A percentile compares a stretch with the other conserved stretches of the same genome.
Evolutionary conservation across 2,888 invertebrate genomes (phyloP).

Genomic region (Aphodius sticticus): DNA sequence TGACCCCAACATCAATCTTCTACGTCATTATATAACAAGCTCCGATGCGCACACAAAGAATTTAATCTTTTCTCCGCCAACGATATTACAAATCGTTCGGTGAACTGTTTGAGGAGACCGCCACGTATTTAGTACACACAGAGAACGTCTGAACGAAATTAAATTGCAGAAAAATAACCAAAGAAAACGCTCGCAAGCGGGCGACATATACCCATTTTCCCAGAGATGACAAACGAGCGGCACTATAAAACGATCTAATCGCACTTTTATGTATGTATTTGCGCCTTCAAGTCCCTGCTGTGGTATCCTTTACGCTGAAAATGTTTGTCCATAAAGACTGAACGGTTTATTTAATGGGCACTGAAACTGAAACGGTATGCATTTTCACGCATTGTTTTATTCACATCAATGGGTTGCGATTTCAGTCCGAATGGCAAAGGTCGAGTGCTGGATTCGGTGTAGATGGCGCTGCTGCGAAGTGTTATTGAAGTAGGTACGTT

Average conservation of each 20-base stretch:
- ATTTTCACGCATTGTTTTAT: not conserved
- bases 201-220: not conserved
- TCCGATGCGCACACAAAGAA: not conserved
- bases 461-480: conserved; percentile 11
- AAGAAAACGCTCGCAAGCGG: not conserved
- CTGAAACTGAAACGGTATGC: not conserved
- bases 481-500: conserved; percentile 26
- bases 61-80: not conserved
- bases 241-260: not conserved
- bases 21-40: not conserved
- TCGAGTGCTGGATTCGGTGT: not conserved
- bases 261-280: not conserved
- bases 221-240: not conserved
- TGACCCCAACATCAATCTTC: not conserved
- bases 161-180: not conserved
- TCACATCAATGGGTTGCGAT: not conserved
- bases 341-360: not conserved
- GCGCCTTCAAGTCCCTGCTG: not conserved
- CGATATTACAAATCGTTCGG: not conserved
- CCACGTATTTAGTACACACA: not conserved
- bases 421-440: not conserved
- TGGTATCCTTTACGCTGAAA: not conserved
- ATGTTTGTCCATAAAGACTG: not conserved
- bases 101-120: not conserved
- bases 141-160: not conserved